Evolutionary conservation across 2,113 vertebrate genomes (phyloP).

Genomic region (Parotia lawesii): DNA sequence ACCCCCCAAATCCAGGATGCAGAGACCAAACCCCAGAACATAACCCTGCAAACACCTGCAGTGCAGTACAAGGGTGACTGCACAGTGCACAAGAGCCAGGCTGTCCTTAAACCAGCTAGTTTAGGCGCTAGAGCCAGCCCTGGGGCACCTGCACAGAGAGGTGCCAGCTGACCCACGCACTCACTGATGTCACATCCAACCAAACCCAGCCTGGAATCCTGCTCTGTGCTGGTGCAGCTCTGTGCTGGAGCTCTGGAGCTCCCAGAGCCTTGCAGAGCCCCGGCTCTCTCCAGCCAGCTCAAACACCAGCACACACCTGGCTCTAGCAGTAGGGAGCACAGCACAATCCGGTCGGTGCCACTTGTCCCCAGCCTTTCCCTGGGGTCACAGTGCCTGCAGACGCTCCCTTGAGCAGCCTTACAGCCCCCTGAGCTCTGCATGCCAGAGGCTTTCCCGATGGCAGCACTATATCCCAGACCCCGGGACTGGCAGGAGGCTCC

Average conservation of each 20-base stretch:
- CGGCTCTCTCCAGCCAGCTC: neutral
- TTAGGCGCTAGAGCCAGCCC: neutral
- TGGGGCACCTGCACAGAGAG: neutral
- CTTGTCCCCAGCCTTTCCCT: neutral
- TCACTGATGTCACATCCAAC: neutral
- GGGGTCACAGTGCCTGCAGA: neutral
- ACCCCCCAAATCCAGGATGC: neutral
- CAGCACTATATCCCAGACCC: neutral
- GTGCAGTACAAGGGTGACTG: slow-evolving; percentile 9
- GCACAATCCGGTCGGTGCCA: rapidly evolving
- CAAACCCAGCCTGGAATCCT: neutral
- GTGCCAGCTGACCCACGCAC: rapidly evolving
- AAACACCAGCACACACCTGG: neutral
- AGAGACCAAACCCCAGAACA: neutral
- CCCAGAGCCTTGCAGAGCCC: neutral
- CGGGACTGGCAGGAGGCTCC: neutral
- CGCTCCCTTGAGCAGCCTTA: neutral
- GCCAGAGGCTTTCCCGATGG: neutral
- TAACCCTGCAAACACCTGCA: slow-evolving; percentile 19
- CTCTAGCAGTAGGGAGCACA: rapidly evolving
- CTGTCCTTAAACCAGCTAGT: neutral
- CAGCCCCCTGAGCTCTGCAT: neutral
- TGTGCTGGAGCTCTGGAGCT: neutral
- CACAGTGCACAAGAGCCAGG: neutral
- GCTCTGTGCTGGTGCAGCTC: neutral